Evolutionary conservation across 2,888 invertebrate genomes (phyloP), one percentile per base, ranked within the genome.

Genomic region (Tachina lurida): DNA sequence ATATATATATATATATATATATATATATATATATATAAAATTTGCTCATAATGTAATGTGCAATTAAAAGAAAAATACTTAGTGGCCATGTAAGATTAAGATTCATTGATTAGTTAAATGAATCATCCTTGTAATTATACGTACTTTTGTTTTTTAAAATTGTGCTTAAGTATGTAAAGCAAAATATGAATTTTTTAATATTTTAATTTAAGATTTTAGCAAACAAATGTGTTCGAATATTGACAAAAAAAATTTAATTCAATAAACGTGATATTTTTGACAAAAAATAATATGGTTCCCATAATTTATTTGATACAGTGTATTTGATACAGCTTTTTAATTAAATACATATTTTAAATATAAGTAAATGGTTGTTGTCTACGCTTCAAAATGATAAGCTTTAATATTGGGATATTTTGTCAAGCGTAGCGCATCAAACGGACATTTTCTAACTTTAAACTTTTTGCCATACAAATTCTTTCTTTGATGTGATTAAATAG

Each of bases 111-210:
- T 45, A 41, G 41, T 49, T n/a, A 70, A 22, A 65, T 76, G 58
- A 73, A 65, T 63, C 70, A 70, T 70, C n/a, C 43, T 31, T 31
- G 5, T 60, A 54, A 56, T 76, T 63, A 19, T 17, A 31, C n/a
- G n/a, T n/a, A n/a, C 9, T 13, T 49, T 13, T 13, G 19, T 52
- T 63, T 56, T 47, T 39, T 31, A 7, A 67, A 19, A 62, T 84
- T 78, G 75, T 84, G 84, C 79, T 84, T 84, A 31, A 31, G 31
- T 31, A 31, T 31, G 31, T 31, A 31, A 31, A 7, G 31, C 31
- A 31, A 31, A 31, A 31, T 80, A 84, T 60, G 75, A 58, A 52
- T 63, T 12, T 71, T 45, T 71, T 71, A 80, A 45, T n/a, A n/a
- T 17, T 41, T 71, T 43, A 56, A 45, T 47, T 9, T 39, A 39